These are phyloP conservation scores for Tenthredo livida DNA, from an alignment of 2,888 invertebrate species.

Conservation along the genomic window DNA sequence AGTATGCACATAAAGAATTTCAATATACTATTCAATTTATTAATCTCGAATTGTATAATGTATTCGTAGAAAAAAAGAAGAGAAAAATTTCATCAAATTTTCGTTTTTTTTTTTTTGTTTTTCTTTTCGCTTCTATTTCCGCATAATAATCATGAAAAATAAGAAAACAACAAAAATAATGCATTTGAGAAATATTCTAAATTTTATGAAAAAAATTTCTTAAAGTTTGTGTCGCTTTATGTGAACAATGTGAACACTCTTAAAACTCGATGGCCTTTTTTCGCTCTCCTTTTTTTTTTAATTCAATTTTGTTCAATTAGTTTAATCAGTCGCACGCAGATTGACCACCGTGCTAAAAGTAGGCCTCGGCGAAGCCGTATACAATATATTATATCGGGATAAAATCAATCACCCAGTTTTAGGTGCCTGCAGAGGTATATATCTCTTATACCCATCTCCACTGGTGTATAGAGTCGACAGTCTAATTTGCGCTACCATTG, in stretches of 20 bases:
- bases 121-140: neutral
- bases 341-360: neutral
- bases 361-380: neutral
- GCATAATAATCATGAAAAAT: neutral
- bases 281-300: neutral
- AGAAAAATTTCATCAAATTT: neutral
- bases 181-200: neutral
- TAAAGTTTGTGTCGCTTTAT: neutral
- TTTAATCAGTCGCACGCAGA: neutral
- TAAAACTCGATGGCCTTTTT: neutral
- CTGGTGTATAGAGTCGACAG: neutral
- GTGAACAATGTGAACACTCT: too few species aligned
- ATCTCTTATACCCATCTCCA: neutral
- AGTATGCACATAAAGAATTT: neutral
- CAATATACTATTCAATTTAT: neutral
- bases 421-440: neutral
- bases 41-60: neutral
- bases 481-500: conserved; percentile 25
- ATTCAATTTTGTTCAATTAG: neutral
- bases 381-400: conserved; percentile 9
- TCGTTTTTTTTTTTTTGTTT: neutral
- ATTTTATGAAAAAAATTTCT: neutral
- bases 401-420: conserved; percentile 32
- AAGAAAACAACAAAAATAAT: neutral
- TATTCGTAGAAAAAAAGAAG: too few species aligned